Base-by-base conservation (phyloP, 2,797 vertebrate species). In the Coilia nasus region DNA sequence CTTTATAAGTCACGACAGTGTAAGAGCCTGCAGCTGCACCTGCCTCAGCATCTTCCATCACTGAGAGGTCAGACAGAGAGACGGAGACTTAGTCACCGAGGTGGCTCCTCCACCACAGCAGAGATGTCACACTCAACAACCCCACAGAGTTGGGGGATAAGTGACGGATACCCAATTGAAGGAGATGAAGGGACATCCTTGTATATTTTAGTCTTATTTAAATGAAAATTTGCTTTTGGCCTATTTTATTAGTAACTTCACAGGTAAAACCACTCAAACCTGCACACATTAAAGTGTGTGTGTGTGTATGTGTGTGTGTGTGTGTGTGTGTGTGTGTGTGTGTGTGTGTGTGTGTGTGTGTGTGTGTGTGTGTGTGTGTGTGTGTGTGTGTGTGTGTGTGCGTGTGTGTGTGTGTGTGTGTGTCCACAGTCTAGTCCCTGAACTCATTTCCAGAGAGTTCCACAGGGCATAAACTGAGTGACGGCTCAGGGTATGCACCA, bases 401-500 rank as follows among this genome's bases (percentile, higher is more conserved):
- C 21, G 7, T 25, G 60, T 64, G 60, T 64, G 60, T 64, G 60
- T 64, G 60, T 25, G 60, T 64, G 60, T 64, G 60, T 64, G 60
- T 64, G 60, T 64, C n/a, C 4, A 28, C 12, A 75, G 67, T 41
- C 28, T 31, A 15, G 11, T 75, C 28, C 67, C 67, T 71, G 12
- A 15, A 15, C 75, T 47, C 57, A 83, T 81, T 75, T 44, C 84
- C 41, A 19, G 3, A 35, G 57, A 67, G 84, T 82, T 78, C 31
- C 84, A 44, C 67, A 60, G 85, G 82, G 83, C 82, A 75, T 67
- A 15, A 35, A 81, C 11, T 83, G 83, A 84, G 60, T 84, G 85
- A 87, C 88, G 88, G 82, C 67, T 28, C 35, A 19, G 64, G 81
- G 84, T 86, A 80, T 85, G 35, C 75, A 83, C 80, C 41, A 62